Evolutionary conservation across 2,113 vertebrate species (phyloP), one percentile per base, ranked within the genome.

Genomic region (Hippocampus guttulatus): DNA sequence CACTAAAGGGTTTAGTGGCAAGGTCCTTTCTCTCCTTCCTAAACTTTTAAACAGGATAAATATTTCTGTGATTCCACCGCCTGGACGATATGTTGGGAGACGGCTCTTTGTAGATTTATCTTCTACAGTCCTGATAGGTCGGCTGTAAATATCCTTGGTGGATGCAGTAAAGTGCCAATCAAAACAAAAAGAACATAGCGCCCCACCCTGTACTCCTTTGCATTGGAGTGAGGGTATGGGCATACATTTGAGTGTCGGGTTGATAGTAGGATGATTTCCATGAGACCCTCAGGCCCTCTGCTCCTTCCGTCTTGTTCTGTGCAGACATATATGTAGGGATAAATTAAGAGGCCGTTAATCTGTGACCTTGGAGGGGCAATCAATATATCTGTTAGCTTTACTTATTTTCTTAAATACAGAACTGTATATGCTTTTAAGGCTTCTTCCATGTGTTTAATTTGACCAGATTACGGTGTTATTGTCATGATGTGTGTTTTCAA

Each of bases 31-130:
- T 90, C 83, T 88, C 88, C 80, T 88, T 86, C 87, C 87, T 85
- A 84, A 86, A 88, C 87, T 85, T 90, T 89, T 84, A 87, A 92
- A 92, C 91, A 91, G 86, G 90, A 92, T 92, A 91, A 91, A 92
- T 91, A 91, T 91, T 90, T 92, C 86, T 90, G 89, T 84, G 86
- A 91, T 92, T 89, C 83, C 80, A 85, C 76, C 9, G 76, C 81
- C 81, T 76, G 77, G 81, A 80, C 64, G 79, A 81, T 83, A 80
- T 73, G 76, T 88, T 89, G 79, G 75, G 78, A 84, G 85, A 83
- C 79, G 30, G 80, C 75, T 84, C 79, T 80, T 83, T 84, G 77
- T 77, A 84, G 76, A 85, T 86, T 85, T 84, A 83, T 73, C 79
- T 82, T 76, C 73, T 77, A 67, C 78, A 72, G 81, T 75, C 78